Evolutionary conservation across 1,140 invertebrate species (phyloP), one percentile per base, ranked within the genome.

Genomic region (Drosophila aff.): DNA sequence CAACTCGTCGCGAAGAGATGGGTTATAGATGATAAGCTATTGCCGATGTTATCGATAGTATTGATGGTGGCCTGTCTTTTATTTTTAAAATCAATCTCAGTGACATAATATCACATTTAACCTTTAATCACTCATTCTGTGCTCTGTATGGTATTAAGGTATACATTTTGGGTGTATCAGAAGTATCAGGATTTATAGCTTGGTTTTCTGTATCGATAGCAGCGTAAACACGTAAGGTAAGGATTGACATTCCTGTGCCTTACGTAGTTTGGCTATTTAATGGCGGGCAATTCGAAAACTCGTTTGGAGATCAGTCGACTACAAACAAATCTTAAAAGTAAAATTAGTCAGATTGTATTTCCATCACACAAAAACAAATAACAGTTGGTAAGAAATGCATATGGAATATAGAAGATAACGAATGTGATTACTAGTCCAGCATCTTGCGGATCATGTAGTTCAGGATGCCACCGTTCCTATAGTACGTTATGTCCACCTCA

Each of bases 391-490:
- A 41, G 41, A 82, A 81, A 87, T 83, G 84, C 83, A 58, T 57
- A 28, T 81, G 81, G 81, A 89, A 90, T 85, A 57, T 40, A 38
- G 9, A 75, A 55, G 28, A 36, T 52, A 69, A 41, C 11, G 2
- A 59, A 62, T 43, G 55, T 28, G 36, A 16, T 66, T 63, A 76
- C 26, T 67, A 76, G 13, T 76, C 73, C 28, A 93, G 80, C 95
- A 98, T 97, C 91, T 97, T 97, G 67, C 98, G 95, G 26, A 99
- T 96, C 98, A 99, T 99, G 91, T 99, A 99, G 93, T 99, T 98
- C 5, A 99, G 95, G 85, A 99, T 99, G 9, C 99, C 99, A 31
- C 98, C 98, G 85, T 99, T 95, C 79, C 94, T 95, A 93, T 96
- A 99, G 93, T 99, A 99, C 0, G 97, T 96, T 13, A 99, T 93